Evolutionary conservation across 2,888 invertebrate genomes (phyloP).

Genomic region (Laspeyria flexula): DNA sequence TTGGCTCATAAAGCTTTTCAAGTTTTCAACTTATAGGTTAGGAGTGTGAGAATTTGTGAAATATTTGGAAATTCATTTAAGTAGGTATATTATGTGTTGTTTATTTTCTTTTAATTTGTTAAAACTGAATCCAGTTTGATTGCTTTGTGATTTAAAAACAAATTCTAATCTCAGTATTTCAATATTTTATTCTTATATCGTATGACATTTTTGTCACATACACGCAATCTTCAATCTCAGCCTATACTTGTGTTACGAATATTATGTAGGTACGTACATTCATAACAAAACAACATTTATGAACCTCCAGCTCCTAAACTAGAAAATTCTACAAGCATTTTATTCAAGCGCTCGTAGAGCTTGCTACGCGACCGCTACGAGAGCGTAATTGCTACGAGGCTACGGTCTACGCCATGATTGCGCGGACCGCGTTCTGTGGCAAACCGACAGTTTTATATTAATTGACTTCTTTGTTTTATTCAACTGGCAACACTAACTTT

Average conservation of each 20-base stretch:
- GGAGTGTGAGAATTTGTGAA: neutral
- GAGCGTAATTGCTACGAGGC: conserved; percentile 65
- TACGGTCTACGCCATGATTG: conserved; percentile 59
- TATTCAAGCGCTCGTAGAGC: conserved; percentile 46
- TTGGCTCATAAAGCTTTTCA: conserved; percentile 28
- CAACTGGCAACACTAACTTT: conserved; percentile 42
- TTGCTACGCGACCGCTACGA: conserved; percentile 58
- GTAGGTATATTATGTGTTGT: no score
- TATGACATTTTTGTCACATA: no score
- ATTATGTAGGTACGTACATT: neutral
- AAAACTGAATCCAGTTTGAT: no score
- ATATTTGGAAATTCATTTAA: neutral
- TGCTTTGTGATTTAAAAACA: no score
- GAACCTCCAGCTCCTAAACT: conserved; percentile 3
- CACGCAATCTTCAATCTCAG: no score
- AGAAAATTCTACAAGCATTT: conserved; percentile 45
- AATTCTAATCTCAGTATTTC: no score
- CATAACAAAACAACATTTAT: neutral
- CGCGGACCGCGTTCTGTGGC: conserved; percentile 40
- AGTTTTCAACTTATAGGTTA: conserved; percentile 29
- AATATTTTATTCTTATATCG: no score
- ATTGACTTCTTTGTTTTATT: conserved; percentile 70
- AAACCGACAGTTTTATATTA: conserved; percentile 60
- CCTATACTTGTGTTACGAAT: no score
- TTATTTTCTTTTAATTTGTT: no score